These are phyloP conservation scores for Hippoglossus hippoglossus DNA, from an alignment of 2,797 vertebrate genomes.

Conservation along the genomic window DNA sequence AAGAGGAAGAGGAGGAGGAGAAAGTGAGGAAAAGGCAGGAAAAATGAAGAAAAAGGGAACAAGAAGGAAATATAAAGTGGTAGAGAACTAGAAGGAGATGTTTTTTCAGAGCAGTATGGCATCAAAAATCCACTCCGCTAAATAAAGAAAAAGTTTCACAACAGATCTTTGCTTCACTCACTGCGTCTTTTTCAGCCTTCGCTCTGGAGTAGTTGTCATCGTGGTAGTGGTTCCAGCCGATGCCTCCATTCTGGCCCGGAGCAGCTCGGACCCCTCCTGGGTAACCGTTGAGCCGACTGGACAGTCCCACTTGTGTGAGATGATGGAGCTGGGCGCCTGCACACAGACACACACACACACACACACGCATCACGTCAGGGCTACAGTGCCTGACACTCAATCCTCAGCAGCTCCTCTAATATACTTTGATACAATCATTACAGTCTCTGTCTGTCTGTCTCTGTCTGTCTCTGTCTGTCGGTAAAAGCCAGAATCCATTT, in stretches of 20 bases:
- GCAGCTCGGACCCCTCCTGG: slow-evolving; percentile 86
- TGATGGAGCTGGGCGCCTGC: slow-evolving; percentile 95
- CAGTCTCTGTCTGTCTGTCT: slow-evolving; percentile 20
- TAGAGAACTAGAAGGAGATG: not conserved
- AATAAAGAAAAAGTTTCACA: no score
- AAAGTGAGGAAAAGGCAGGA: slow-evolving; percentile 7
- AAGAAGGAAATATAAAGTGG: slow-evolving; percentile 3
- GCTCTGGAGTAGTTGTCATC: slow-evolving; percentile 87
- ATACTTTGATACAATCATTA: slow-evolving; percentile 36
- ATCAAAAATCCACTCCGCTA: not conserved
- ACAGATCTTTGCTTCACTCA: slow-evolving; percentile 76
- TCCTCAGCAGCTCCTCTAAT: slow-evolving; percentile 25
- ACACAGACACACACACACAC: slow-evolving; percentile 29
- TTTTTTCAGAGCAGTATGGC: not conserved
- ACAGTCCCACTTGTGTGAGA: slow-evolving; percentile 92
- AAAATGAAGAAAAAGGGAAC: not conserved
- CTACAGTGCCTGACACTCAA: slow-evolving; percentile 18
- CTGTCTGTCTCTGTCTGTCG: slow-evolving; percentile 14
- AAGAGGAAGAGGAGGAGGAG: slow-evolving; percentile 3
- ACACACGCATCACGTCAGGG: slow-evolving; percentile 24
- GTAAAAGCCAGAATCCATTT: slow-evolving; percentile 47
- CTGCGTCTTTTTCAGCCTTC: slow-evolving; percentile 86
- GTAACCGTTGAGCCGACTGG: slow-evolving; percentile 90
- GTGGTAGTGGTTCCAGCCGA: slow-evolving; percentile 90
- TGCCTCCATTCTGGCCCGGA: slow-evolving; percentile 85